Base-by-base conservation (phyloP, 2,888 invertebrate genomes). In the Thelaira solivaga region DNA sequence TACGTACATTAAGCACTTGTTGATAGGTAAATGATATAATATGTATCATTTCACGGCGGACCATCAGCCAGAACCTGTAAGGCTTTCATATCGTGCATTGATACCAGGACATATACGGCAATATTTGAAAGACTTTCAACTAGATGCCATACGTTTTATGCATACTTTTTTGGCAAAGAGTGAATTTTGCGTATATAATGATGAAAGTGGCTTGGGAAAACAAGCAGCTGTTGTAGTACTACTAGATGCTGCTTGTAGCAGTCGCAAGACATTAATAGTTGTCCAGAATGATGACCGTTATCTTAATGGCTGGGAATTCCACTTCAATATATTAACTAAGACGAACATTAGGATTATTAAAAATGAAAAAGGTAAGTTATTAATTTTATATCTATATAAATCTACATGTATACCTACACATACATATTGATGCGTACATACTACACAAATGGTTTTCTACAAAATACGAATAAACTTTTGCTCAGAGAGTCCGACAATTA, bases 151-250 rank as follows among this genome's bases (percentile, higher is more conserved):
- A 39, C 83, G 83, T 4, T 88, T 88, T 74, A 81, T 89, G 11
- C 85, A 86, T 67, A 82, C 83, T 2, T 85, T 86, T 69, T 84
- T 86, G 65, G 81, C 82, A 36, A 86, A 85, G 67, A 82, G 84
- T 4, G 85, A 88, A 53, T 84, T 86, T 45, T 84, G 87, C 75
- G 84, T 88, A 53, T 82, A 86, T 10, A 89, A 89, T 74, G 88
- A 89, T 72, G 89, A 89, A 79, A 85, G 85, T 69, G 89, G 89
- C 0, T 80, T 89, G 69, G 89, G 89, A 0, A 89, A 89, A 64
- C 81, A 82, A 59, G 86, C 85, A 0, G 78, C 84, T 2, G 82
- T 86, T n/a, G 81, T 82, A 2, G 86, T 84, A 2, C 83, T 89
- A 13, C 73, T 89, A 18, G 85, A 83, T 43, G 84, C 83, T 0